Base-by-base conservation (phyloP, 2,113 vertebrate species). In the Podarcis raffonei region DNA sequence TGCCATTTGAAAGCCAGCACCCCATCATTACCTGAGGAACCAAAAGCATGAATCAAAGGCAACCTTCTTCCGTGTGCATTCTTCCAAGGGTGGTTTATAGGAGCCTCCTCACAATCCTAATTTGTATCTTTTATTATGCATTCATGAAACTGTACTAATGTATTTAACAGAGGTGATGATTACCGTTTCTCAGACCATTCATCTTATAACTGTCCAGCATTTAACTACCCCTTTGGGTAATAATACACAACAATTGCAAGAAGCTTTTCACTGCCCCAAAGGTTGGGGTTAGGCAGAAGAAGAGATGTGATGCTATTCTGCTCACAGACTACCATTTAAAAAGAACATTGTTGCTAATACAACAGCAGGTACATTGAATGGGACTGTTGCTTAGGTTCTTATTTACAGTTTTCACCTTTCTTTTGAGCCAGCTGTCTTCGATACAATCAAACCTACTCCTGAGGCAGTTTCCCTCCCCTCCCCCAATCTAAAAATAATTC, bases 321-420 rank as follows among this genome's bases (percentile, higher is more conserved):
- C 30, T 15, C 6, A 4, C 69, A 11, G 69, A 74, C 5, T 35
- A 37, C 18, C 22, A 22, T 75, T 20, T 37, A 39, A 32, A 20
- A 75, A 75, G 4, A 74, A 20, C 18, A 20, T 35, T 35, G 13
- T 35, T 20, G 18, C 6, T 37, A 37, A 32, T 59, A 62, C 62
- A 81, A 62, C 30, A 23, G 12, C 59, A 65, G 53, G 1, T 59
- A 9, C 37, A 48, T 5, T n/a, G 66, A 69, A 16, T 37, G 39
- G 62, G 62, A 42, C 37, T 22, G 5, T 25, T 89, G 90, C 90
- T 83, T 65, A 53, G 68, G 78, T 85, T 93, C 35, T 91, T 93
- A 91, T 87, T 81, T 81, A 35, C 87, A 91, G 74, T 59, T 88
- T 90, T 32, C 66, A 71, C 65, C 25, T 83, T 83, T n/a, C 15